Conservation (phyloP, 2,888 invertebrate species). For the Brenthis daphne region DNA sequence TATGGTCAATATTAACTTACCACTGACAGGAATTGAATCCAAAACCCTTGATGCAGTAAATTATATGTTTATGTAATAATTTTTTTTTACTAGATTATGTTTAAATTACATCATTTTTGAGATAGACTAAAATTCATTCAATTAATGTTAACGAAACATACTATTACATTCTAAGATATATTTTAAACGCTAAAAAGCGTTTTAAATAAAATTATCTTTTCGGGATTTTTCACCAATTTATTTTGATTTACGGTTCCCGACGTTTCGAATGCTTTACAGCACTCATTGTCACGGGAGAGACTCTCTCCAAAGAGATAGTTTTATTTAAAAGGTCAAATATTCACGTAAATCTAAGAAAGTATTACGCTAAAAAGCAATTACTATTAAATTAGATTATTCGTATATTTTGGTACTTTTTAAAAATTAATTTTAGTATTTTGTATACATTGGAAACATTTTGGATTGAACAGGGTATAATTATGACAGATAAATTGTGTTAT, state of each 20-base stretch:
- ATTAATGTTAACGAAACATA: not conserved
- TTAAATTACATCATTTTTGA: not conserved
- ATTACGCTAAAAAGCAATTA: constrained; percentile 1
- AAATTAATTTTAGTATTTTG: constrained; percentile 3
- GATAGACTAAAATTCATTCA: not conserved
- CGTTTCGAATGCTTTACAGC: too few relatives aligned
- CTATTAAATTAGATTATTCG: not conserved
- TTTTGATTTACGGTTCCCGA: too few relatives aligned
- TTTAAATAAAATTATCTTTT: too few relatives aligned
- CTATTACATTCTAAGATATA: not conserved
- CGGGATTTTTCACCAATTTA: too few relatives aligned
- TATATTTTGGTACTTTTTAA: not conserved
- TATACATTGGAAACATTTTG: constrained; percentile 30
- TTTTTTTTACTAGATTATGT: not conserved
- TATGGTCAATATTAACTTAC: too few relatives aligned
- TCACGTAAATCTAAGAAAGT: too few relatives aligned
- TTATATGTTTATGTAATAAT: too few relatives aligned
- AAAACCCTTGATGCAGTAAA: too few relatives aligned
- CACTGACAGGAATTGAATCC: too few relatives aligned
- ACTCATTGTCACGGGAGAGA: too few relatives aligned
- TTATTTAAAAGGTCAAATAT: too few relatives aligned
- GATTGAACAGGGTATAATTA: constrained; percentile 42
- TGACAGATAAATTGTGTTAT: not conserved
- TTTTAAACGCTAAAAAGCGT: not conserved
- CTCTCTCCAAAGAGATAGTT: too few relatives aligned